Evolutionary conservation across 2,888 invertebrate genomes (phyloP), one percentile per base, ranked within the genome.

Genomic region (Arenicola marina): DNA sequence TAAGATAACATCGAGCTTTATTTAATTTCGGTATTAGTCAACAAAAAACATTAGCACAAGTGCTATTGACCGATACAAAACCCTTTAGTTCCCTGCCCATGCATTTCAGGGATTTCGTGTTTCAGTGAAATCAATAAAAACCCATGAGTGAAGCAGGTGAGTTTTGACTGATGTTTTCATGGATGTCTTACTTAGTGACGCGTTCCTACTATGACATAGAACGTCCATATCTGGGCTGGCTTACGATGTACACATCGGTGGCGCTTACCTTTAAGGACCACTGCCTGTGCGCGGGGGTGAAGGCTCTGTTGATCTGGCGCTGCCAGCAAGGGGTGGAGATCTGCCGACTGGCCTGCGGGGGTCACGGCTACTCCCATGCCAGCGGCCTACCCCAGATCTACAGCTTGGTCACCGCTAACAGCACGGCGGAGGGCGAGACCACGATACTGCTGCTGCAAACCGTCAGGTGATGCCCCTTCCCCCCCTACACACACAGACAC

Each of bases 301-400:
- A 53, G 32, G 53, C 53, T 11, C 7, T 31, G 7, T 11, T 53
- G 15, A 53, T 7, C 32, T 32, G 53, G 31, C 28, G 32, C 11
- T 11, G 11, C 7, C 29, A 31, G 7, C 31, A 53, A 32, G 53
- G 31, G 4, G 15, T 53, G 11, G 53, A 53, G 33, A 31, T 7
- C 4, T 53, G 53, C 24, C 53, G 53, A 4, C 15, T 53, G 15
- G 28, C 53, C 4, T 53, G 53, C 32, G 53, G 53, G 7, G 53
- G 53, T 32, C 53, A 53, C 43, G 53, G 53, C 15, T 53, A 31
- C 53, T 53, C 53, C 7, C 53, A 18, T 7, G 53, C 53, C 32
- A 53, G 53, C 24, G 32, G 53, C 11, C 29, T 53, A 15, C 53
- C 53, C 11, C 7, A 4, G 11, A 7, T 53, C 29, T 53, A 53